Conservation (phyloP, 2,113 vertebrate genomes). For the Oryzias woworae region DNA sequence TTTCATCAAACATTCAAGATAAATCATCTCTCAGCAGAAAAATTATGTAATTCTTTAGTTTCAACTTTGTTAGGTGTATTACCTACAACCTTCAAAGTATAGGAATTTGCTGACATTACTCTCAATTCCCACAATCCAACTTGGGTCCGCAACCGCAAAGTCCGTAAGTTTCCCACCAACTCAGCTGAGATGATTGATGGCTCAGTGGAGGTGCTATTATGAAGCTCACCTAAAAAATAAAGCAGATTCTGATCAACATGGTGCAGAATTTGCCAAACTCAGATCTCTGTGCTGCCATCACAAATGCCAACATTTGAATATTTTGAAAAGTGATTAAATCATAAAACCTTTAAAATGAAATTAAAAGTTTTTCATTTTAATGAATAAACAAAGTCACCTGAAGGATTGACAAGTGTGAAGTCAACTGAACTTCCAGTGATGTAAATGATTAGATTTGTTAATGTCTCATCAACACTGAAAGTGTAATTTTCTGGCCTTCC, state of each 20-base stretch:
- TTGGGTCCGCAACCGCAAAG: conserved; percentile 33
- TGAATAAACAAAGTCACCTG: conserved; percentile 38
- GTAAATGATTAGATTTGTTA: conserved; percentile 51
- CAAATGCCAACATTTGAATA: too few species aligned
- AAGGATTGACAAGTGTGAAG: conserved; percentile 53
- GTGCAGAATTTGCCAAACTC: too few species aligned
- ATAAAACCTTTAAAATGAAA: too few species aligned
- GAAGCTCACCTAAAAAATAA: conserved; percentile 39
- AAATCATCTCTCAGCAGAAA: neutral
- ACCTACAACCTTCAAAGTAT: conserved; percentile 64
- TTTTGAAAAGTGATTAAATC: too few species aligned
- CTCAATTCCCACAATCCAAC: conserved; percentile 55
- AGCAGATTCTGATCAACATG: neutral
- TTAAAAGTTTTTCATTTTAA: too few species aligned
- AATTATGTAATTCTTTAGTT: too few species aligned
- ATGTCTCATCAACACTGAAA: conserved; percentile 52
- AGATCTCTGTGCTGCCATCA: too few species aligned
- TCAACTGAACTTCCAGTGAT: conserved; percentile 44
- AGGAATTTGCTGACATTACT: conserved; percentile 48
- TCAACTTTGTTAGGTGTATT: conserved; percentile 5
- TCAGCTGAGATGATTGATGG: conserved; percentile 38
- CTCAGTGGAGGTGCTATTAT: conserved; percentile 22
- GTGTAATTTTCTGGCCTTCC: conserved; percentile 37
- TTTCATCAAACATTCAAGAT: neutral
- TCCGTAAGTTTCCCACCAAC: conserved; percentile 55